These are phyloP conservation scores for Podotricha telesiphe DNA, from an alignment of 2,888 invertebrate species.

Conservation along the genomic window DNA sequence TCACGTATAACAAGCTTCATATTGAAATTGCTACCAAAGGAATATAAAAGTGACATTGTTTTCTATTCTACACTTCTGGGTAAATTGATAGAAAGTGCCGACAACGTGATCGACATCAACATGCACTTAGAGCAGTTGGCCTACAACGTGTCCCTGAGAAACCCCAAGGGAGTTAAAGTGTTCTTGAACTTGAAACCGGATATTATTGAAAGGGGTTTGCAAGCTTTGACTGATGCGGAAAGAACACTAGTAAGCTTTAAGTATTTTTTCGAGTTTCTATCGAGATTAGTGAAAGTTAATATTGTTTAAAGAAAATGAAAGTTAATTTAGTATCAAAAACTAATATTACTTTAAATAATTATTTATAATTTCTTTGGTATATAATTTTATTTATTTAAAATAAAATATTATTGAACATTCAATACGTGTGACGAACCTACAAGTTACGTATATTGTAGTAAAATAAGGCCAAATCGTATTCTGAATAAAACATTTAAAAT, in stretches of 20 bases:
- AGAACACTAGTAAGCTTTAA: slow-evolving; percentile 66
- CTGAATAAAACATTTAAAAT: too few relatives aligned
- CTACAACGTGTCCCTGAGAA: slow-evolving; percentile 67
- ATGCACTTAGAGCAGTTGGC: slow-evolving; percentile 71
- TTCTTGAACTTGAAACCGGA: slow-evolving; percentile 59
- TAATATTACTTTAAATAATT: too few relatives aligned
- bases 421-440: too few relatives aligned
- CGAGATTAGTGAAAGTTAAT: too few relatives aligned
- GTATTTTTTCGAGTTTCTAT: too few relatives aligned
- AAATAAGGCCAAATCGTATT: too few relatives aligned
- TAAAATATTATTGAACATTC: too few relatives aligned
- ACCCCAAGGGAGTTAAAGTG: slow-evolving; percentile 64
- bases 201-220: slow-evolving; percentile 65
- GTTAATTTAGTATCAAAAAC: too few relatives aligned
- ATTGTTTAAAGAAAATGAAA: too few relatives aligned
- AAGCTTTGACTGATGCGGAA: slow-evolving; percentile 73
- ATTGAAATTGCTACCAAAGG: slow-evolving; percentile 62
- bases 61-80: slow-evolving; percentile 72
- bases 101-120: slow-evolving; percentile 66
- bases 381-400: too few relatives aligned
- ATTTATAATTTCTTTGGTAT: too few relatives aligned
- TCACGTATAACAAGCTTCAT: slow-evolving; percentile 63
- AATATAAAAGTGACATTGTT: slow-evolving; percentile 62
- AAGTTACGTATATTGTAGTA: too few relatives aligned
- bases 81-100: slow-evolving; percentile 68